Conservation (phyloP, 2,113 vertebrate genomes). For the Amblyopsis rosae region DNA sequence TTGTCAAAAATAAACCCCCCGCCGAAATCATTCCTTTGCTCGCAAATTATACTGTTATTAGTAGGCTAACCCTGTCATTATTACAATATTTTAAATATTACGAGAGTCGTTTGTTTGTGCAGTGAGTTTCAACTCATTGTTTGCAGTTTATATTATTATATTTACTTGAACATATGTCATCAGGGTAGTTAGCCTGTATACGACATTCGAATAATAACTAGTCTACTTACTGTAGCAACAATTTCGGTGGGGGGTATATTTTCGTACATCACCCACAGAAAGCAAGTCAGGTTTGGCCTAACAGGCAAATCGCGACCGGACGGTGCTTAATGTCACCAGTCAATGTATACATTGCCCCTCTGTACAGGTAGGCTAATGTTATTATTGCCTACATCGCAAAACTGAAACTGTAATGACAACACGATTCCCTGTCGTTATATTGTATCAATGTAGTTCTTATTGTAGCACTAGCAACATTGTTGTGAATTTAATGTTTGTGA, state of each 20-base stretch:
- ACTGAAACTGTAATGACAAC: too few species aligned
- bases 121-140: too few species aligned
- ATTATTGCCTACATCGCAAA: background rate
- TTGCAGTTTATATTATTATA: too few species aligned
- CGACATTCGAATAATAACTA: background rate
- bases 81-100: too few species aligned
- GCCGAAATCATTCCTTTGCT: background rate
- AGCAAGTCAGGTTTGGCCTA: slow-evolving; percentile 61
- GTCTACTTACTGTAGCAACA: background rate
- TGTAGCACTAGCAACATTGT: background rate
- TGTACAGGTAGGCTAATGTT: background rate
- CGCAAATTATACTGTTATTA: too few species aligned
- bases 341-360: slow-evolving; percentile 4
- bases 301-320: slow-evolving; percentile 44
- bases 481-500: background rate
- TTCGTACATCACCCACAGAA: slow-evolving; percentile 2
- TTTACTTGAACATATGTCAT: too few species aligned
- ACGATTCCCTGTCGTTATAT: too few species aligned
- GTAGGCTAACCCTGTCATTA: too few species aligned
- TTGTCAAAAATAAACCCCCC: background rate
- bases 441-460: background rate
- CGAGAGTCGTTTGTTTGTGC: too few species aligned
- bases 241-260: too few species aligned
- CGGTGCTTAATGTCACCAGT: slow-evolving; percentile 35
- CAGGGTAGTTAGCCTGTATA: too few species aligned